Evolutionary conservation across 2,888 invertebrate genomes (phyloP).

Genomic region (Caradrina kadenii): DNA sequence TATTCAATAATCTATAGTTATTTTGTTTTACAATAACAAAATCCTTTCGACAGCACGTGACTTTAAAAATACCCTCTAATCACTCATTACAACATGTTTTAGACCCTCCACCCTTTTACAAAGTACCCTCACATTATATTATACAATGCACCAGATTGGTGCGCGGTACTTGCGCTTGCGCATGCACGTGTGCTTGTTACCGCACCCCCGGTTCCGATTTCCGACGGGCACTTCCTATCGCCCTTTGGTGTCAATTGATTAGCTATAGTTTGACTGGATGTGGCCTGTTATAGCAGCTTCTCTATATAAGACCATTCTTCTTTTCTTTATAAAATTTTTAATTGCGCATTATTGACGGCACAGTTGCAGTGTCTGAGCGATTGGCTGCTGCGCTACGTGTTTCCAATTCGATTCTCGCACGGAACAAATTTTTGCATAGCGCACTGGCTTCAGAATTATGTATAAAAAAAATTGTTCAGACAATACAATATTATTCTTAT

Average conservation of each 20-base stretch:
- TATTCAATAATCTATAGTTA: background rate
- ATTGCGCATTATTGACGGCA: no score
- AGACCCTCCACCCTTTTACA: conserved; percentile 43
- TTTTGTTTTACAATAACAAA: background rate
- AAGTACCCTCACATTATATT: conserved; percentile 53
- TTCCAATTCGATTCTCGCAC: no score
- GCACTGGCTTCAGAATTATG: no score
- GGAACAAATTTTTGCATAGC: no score
- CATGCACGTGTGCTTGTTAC: conserved; percentile 68
- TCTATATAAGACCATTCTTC: background rate
- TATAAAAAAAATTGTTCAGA: no score
- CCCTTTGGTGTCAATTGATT: conserved; percentile 69
- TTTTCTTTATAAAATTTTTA: no score
- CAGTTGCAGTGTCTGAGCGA: no score
- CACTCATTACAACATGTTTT: conserved; percentile 27
- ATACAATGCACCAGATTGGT: conserved; percentile 64
- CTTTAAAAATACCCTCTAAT: conserved; percentile 20
- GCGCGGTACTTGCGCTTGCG: conserved; percentile 62
- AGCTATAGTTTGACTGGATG: conserved; percentile 56
- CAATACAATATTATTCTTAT: no score
- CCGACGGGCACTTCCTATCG: conserved; percentile 75
- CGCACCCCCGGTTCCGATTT: conserved; percentile 68
- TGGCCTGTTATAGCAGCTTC: conserved; percentile 20
- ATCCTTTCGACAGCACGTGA: conserved; percentile 26
- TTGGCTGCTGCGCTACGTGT: no score